Conservation (phyloP, 2,888 invertebrate species). For the Onthophagus sagittarius region DNA sequence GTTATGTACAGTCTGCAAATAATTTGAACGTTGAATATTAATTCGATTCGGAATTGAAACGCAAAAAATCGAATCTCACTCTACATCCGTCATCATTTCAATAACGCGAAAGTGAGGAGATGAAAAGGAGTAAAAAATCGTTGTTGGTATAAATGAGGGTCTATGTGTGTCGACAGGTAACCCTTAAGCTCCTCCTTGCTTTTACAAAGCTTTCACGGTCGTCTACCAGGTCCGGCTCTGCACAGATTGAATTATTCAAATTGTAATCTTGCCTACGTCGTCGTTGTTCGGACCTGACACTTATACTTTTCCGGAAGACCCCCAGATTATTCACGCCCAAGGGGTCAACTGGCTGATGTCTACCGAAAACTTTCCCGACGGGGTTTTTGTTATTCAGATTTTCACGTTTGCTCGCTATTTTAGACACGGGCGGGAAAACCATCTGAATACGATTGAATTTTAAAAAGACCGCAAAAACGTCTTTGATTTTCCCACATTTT, state of each 20-base stretch:
- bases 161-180: background rate
- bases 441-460: too few relatives aligned
- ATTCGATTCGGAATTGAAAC: background rate
- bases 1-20: background rate
- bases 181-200: background rate
- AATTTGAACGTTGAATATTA: background rate
- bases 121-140: background rate
- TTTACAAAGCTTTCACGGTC: background rate
- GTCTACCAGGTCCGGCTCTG: background rate
- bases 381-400: background rate
- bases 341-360: background rate
- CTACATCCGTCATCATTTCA: too few relatives aligned
- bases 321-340: background rate
- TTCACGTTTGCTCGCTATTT: background rate
- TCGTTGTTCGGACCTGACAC: background rate
- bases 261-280: background rate
- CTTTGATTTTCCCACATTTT: too few relatives aligned
- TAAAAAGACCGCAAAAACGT: too few relatives aligned
- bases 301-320: background rate
- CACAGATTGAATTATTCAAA: background rate
- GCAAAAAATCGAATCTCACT: too few relatives aligned
- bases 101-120: background rate
- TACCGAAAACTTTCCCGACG: background rate
- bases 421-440: background rate
- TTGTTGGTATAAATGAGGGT: background rate